Percentiles rank a stretch among this genome's conserved stretches.
These are phyloP conservation scores for Ptilodon capucinus DNA, from an alignment of 2,888 invertebrate species.

Conservation along the genomic window DNA sequence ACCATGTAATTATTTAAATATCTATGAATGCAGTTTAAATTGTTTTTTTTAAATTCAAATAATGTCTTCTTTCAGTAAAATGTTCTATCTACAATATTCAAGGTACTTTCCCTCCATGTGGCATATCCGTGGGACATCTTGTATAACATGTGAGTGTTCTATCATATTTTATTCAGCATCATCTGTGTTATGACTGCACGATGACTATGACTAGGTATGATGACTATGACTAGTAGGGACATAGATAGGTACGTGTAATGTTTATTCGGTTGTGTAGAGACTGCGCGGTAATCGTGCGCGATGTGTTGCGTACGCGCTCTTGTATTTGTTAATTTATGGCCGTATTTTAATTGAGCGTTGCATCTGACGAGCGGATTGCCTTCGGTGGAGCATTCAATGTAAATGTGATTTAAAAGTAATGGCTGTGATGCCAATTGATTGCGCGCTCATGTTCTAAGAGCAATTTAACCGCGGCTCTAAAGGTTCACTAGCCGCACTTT, in stretches of 20 bases:
- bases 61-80: too few species aligned
- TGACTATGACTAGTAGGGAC: too few species aligned
- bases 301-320: slow-evolving; percentile 18
- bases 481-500: slow-evolving; percentile 35
- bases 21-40: too few species aligned
- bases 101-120: too few species aligned
- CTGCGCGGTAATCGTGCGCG: background rate
- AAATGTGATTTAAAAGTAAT: slow-evolving; percentile 70
- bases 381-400: slow-evolving; percentile 71
- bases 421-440: slow-evolving; percentile 59
- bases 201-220: too few species aligned
- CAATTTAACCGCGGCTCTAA: slow-evolving; percentile 20
- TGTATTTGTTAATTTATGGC: slow-evolving; percentile 68
- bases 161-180: background rate
- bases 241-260: background rate
- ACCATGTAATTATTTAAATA: too few species aligned
- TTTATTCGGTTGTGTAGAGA: background rate
- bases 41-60: too few species aligned
- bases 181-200: background rate
- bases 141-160: background rate
- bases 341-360: slow-evolving; percentile 72
- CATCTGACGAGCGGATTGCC: slow-evolving; percentile 45
- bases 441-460: slow-evolving; percentile 29
- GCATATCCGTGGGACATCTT: too few species aligned
- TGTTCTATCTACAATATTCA: too few species aligned